phyloP scores from a whole-genome alignment of 2,888 invertebrate species.

The Agriotes lineatus region DNA sequence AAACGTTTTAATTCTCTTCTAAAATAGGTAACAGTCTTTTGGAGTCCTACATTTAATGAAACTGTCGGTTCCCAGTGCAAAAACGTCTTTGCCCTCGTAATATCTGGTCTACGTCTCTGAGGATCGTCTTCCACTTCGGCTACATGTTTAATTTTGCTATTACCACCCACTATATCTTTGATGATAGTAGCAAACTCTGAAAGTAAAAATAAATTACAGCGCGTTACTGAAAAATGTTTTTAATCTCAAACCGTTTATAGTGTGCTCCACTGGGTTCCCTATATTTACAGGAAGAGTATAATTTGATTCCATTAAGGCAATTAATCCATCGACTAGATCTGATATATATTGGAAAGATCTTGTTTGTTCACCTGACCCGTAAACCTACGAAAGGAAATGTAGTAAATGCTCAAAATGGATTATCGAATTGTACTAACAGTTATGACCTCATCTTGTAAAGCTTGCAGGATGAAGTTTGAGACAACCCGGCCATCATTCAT shows the following conservation, averaged over 20 bases:
- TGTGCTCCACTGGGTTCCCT: slow-evolving; percentile 98
- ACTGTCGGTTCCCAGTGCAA: slow-evolving; percentile 95
- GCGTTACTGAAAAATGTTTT: no score
- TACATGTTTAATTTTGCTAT: slow-evolving; percentile 84
- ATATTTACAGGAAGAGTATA: slow-evolving; percentile 94
- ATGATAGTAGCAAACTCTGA: slow-evolving; percentile 90
- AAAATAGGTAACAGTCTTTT: slow-evolving; percentile 95
- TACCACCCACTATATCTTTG: slow-evolving; percentile 86
- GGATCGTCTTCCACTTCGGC: slow-evolving; percentile 97
- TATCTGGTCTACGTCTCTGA: slow-evolving; percentile 93
- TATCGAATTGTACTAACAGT: slow-evolving; percentile 80
- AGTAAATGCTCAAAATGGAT: not conserved
- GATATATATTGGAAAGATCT: slow-evolving; percentile 98
- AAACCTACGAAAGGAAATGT: slow-evolving; percentile 67
- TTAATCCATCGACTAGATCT: slow-evolving; percentile 95
- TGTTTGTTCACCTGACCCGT: slow-evolving; percentile 90
- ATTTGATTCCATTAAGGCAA: slow-evolving; percentile 93
- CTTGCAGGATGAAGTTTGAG: slow-evolving; percentile 98
- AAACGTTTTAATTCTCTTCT: slow-evolving; percentile 83
- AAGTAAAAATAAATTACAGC: slow-evolving; percentile 53
- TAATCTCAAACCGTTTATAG: slow-evolving; percentile 88
- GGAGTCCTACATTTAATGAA: slow-evolving; percentile 85
- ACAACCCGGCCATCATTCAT: slow-evolving; percentile 99
- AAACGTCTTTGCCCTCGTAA: slow-evolving; percentile 85
- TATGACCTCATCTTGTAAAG: slow-evolving; percentile 93